phyloP scores from a whole-genome alignment of 2,113 vertebrate genomes.

The Chaetorhynchus papuensis region DNA sequence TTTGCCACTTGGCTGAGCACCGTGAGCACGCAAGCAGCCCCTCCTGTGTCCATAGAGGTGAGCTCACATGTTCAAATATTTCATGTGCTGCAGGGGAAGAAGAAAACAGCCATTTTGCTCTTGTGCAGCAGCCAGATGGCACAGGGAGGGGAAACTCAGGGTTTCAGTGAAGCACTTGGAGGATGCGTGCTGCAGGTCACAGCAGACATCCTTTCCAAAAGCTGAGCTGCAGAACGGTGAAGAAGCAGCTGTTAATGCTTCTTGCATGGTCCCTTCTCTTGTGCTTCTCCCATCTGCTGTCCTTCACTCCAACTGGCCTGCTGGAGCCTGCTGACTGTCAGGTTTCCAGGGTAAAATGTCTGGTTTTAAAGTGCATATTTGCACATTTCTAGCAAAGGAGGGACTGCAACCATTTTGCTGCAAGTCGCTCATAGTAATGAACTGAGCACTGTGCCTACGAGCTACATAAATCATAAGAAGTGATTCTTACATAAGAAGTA shows the following conservation, averaged over 20 bases:
- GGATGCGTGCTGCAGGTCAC: neutral
- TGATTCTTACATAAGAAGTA: neutral
- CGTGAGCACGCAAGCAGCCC: neutral
- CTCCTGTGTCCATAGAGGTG: neutral
- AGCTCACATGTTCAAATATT: neutral
- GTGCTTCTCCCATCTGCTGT: neutral
- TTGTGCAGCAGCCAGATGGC: constrained; percentile 2
- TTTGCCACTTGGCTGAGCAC: constrained; percentile 30
- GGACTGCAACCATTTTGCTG: neutral
- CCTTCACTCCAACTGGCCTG: neutral
- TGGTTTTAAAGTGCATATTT: neutral
- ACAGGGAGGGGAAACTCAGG: neutral
- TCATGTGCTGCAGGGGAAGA: neutral
- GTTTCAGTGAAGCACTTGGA: neutral
- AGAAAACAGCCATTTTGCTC: neutral
- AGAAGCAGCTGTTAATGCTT: constrained; percentile 2
- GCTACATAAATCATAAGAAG: neutral
- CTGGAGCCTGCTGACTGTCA: neutral
- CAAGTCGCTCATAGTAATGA: neutral
- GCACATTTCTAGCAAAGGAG: neutral
- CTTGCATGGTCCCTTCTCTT: neutral
- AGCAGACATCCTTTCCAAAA: neutral
- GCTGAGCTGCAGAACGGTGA: neutral
- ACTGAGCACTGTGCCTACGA: neutral
- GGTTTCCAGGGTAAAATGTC: neutral